Evolutionary conservation across 2,888 invertebrate species (phyloP).

Genomic region (Drosophila austrosaltans): DNA sequence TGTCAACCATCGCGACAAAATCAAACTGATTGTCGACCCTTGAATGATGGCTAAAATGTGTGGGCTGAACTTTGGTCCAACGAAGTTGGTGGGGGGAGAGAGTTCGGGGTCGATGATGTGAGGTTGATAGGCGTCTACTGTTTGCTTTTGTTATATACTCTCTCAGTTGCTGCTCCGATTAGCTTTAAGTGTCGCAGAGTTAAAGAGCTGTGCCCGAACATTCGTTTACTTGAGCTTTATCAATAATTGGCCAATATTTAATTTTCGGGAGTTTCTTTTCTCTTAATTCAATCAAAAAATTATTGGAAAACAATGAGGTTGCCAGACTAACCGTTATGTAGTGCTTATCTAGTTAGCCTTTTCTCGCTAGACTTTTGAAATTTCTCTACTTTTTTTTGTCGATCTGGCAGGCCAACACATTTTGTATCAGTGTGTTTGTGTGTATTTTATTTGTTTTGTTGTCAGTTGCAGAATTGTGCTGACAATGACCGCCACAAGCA

Average conservation of each 20-base stretch:
- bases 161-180: background rate
- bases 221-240: background rate
- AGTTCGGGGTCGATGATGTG: conserved; percentile 1
- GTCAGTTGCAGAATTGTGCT: background rate
- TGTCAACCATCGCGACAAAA: conserved; percentile 65
- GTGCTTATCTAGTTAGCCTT: background rate
- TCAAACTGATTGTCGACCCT: conserved; percentile 21
- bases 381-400: background rate
- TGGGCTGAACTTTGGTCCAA: conserved; percentile 43
- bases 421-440: background rate
- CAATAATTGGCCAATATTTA: background rate
- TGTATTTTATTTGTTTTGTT: conserved; percentile 23
- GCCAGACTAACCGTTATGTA: conserved; percentile 3
- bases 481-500: conserved; percentile 56
- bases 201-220: background rate
- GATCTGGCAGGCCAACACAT: background rate
- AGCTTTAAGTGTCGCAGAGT: background rate
- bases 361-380: background rate
- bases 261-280: background rate
- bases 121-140: background rate
- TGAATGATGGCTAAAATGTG: conserved; percentile 13
- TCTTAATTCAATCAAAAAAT: conserved; percentile 6
- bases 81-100: background rate
- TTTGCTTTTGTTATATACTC: conserved; percentile 5
- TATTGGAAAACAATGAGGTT: conserved; percentile 9